phyloP scores from a whole-genome alignment of 2,113 vertebrate genomes.

The Dasyprocta punctata region DNA sequence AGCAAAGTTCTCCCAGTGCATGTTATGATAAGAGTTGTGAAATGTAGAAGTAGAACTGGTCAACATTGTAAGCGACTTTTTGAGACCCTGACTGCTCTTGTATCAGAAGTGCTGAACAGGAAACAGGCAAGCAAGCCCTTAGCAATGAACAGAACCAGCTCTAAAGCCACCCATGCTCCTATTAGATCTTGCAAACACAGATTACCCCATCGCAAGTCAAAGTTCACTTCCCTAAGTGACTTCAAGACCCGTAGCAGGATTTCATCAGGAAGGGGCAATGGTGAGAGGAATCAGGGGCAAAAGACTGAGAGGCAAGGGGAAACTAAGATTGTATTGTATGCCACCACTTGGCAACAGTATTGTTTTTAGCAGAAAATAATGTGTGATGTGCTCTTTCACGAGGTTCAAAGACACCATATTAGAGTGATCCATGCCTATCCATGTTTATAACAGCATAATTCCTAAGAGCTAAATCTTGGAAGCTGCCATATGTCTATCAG shows the following conservation, averaged over 20 bases:
- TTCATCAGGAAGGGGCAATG: background rate
- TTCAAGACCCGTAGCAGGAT: background rate
- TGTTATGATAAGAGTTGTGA: fast-evolving
- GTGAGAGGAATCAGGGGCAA: background rate
- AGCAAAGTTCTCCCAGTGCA: background rate
- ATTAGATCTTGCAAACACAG: background rate
- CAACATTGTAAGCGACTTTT: background rate
- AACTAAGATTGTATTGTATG: too few relatives aligned
- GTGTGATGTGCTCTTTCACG: background rate
- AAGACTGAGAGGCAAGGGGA: background rate
- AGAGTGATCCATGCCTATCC: too few relatives aligned
- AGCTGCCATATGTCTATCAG: background rate
- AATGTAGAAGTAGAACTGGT: background rate
- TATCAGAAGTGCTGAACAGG: background rate
- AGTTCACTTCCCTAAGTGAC: background rate
- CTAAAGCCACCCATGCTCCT: background rate
- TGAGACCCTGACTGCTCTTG: background rate
- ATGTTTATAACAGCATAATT: background rate
- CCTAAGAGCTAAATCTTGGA: background rate
- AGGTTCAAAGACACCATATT: background rate
- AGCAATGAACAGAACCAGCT: background rate
- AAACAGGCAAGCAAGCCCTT: background rate
- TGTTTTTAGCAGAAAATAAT: background rate
- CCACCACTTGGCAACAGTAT: background rate
- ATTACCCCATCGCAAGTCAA: background rate